These are phyloP conservation scores for Siphonodentalium dalli DNA, from an alignment of 2,888 invertebrate species.

Conservation along the genomic window DNA sequence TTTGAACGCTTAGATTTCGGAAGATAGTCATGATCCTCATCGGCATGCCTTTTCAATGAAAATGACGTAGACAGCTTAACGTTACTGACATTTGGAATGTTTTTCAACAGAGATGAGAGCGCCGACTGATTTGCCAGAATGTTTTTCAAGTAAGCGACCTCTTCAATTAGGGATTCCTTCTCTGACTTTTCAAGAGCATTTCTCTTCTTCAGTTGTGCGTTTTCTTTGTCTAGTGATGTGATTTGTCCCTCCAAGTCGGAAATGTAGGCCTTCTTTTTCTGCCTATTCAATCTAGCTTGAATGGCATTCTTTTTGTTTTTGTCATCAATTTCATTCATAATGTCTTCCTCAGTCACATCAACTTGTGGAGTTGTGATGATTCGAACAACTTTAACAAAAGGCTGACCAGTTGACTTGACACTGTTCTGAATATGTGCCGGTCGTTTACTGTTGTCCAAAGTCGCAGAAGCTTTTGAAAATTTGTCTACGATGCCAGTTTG, in stretches of 20 bases:
- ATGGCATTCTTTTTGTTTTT: slow-evolving; percentile 52
- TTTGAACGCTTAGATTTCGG: slow-evolving; percentile 22
- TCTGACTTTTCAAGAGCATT: slow-evolving; percentile 29
- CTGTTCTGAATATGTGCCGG: too few species aligned
- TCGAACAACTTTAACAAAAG: slow-evolving; percentile 43
- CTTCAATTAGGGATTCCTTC: slow-evolving; percentile 39
- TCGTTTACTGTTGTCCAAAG: too few species aligned
- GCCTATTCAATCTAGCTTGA: slow-evolving; percentile 54
- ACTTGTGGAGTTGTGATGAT: slow-evolving; percentile 20
- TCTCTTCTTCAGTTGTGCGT: slow-evolving; percentile 33
- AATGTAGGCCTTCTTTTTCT: slow-evolving; percentile 58
- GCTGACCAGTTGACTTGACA: slow-evolving; percentile 22
- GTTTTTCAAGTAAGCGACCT: slow-evolving; percentile 53
- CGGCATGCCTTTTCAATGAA: slow-evolving; percentile 35
- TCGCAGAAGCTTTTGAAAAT: too few species aligned
- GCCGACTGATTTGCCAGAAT: slow-evolving; percentile 59
- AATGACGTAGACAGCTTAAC: slow-evolving; percentile 45
- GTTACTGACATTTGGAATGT: slow-evolving; percentile 48
- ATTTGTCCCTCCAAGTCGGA: slow-evolving; percentile 48
- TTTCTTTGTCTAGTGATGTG: slow-evolving; percentile 36
- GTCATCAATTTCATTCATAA: slow-evolving; percentile 41
- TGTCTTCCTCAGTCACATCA: slow-evolving; percentile 28
- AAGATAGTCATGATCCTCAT: slow-evolving; percentile 45
- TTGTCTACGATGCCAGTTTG: too few species aligned
- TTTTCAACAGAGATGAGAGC: slow-evolving; percentile 49